Evolutionary conservation across 2,113 vertebrate species (phyloP).

Genomic region (Eulemur macaco): DNA sequence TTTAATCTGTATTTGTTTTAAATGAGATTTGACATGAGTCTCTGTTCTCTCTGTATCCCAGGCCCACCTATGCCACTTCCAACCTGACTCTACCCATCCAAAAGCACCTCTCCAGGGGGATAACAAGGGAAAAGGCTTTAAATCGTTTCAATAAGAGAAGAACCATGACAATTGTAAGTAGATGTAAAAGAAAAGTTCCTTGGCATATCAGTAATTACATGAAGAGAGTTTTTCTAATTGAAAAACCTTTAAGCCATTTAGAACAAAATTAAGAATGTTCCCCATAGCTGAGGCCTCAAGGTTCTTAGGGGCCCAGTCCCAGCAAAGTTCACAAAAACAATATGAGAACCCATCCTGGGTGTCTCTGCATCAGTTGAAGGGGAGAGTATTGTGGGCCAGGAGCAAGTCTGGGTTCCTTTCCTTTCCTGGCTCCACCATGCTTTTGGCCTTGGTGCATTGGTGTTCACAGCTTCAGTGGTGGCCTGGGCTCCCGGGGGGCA

Average conservation of each 20-base stretch:
- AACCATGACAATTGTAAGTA: neutral
- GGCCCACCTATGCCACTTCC: neutral
- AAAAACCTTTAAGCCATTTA: neutral
- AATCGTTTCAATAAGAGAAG: neutral
- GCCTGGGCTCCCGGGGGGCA: too few relatives aligned
- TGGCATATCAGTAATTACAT: neutral
- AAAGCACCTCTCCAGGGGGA: neutral
- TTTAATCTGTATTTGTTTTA: neutral
- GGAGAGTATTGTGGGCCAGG: neutral
- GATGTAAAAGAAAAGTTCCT: neutral
- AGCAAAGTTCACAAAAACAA: neutral
- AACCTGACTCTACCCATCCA: neutral
- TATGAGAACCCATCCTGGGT: neutral
- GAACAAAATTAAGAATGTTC: too few relatives aligned
- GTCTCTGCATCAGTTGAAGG: neutral
- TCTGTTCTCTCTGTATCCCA: neutral
- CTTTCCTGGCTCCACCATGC: neutral
- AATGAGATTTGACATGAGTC: neutral
- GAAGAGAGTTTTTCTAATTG: neutral
- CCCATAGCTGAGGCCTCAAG: neutral
- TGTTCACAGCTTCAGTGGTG: neutral
- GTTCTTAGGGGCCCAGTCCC: neutral
- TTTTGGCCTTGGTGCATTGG: too few relatives aligned
- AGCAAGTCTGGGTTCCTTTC: neutral
- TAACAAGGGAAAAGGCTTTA: neutral